Percentiles rank a stretch among this genome's conserved stretches.
phyloP scores from a whole-genome alignment of 2,113 vertebrate genomes.

The Pontoporia blainvillei region DNA sequence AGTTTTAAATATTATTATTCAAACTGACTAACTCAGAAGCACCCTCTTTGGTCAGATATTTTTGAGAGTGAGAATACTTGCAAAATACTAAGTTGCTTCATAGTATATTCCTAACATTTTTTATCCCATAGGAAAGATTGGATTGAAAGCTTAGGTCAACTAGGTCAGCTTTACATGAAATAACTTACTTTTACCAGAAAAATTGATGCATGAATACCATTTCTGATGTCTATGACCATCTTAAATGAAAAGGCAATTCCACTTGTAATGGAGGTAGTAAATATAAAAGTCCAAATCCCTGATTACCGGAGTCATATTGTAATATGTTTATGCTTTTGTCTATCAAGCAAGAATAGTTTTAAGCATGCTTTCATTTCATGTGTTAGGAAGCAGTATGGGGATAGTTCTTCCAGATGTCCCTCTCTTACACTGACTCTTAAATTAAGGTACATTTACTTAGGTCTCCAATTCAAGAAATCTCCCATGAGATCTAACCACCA shows the following conservation, averaged over 20 bases:
- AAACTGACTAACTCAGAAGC: background rate
- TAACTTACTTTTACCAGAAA: background rate
- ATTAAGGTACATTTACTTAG: background rate
- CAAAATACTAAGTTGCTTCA: background rate
- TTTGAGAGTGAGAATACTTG: background rate
- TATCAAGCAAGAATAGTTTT: background rate
- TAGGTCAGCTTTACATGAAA: background rate
- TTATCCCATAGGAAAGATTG: background rate
- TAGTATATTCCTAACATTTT: background rate
- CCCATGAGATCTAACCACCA: background rate
- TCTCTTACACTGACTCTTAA: background rate
- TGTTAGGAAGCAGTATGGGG: background rate
- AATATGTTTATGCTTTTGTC: background rate
- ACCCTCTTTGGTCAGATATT: background rate
- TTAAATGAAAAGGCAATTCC: background rate
- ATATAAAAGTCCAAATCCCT: background rate
- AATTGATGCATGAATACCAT: background rate
- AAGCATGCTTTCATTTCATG: background rate
- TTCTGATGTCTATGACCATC: background rate
- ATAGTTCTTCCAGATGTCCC: background rate
- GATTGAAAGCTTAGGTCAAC: background rate
- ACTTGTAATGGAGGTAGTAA: background rate
- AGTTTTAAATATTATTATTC: background rate
- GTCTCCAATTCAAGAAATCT: background rate
- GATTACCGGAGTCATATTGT: background rate